A percentile compares a stretch with the other conserved stretches of the same genome.
Evolutionary conservation across 30 jellyfish, hydroid and myxozoan species (phyloP).

Genomic region (Hydractinia symbiolongicarpus): DNA sequence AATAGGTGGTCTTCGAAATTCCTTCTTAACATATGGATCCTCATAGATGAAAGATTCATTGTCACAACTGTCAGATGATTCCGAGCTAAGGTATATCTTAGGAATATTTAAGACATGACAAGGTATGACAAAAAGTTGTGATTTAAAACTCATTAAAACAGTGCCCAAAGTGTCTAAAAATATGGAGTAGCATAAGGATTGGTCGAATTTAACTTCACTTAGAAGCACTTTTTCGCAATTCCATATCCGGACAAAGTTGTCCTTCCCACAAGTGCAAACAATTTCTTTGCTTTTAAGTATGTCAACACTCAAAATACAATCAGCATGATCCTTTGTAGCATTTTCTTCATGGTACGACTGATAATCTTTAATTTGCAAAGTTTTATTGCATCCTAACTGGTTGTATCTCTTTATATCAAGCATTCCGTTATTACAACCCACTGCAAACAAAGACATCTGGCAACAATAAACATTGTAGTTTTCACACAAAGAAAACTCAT

Average conservation of each 20-base stretch:
- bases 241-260: constrained; percentile 20
- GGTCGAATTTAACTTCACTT: neutral
- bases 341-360: neutral
- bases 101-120: neutral
- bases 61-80: neutral
- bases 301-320: constrained; percentile 6
- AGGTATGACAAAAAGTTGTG: constrained; percentile 3
- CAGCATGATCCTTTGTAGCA: constrained; percentile 5
- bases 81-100: neutral
- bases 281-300: neutral
- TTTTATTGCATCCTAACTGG: neutral
- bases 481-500: neutral
- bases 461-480: neutral
- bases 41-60: constrained; percentile 14
- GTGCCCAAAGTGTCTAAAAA: neutral
- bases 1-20: neutral
- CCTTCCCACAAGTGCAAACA: constrained; percentile 12
- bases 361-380: neutral
- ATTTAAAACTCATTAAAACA: constrained; percentile 7
- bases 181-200: neutral
- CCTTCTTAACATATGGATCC: constrained; percentile 3
- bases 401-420: neutral
- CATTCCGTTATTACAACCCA: constrained; percentile 8
- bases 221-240: neutral
- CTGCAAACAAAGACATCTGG: neutral